Evolutionary conservation across 1,140 invertebrate species (phyloP).

Genomic region (Pinna nobilis): DNA sequence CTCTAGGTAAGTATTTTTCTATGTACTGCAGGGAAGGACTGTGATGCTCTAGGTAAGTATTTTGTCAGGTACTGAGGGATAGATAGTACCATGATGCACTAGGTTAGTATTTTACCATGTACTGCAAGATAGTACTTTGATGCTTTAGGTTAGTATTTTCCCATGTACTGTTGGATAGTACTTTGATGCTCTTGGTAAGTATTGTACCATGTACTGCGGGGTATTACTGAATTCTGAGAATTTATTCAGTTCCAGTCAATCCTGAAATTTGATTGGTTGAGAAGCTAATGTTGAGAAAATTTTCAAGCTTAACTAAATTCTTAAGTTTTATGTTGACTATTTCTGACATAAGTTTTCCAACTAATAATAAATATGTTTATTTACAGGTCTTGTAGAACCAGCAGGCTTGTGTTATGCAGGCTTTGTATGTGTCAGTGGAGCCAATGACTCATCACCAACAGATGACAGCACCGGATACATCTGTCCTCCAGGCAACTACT

Average conservation of each 20-base stretch:
- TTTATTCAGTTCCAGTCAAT: no score
- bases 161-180: no score
- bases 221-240: no score
- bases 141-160: conserved; percentile 50
- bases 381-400: conserved; percentile 63
- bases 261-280: no score
- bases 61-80: no score
- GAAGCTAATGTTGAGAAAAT: no score
- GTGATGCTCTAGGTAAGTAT: conserved; percentile 55
- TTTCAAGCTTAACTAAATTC: no score
- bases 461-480: conserved; percentile 63
- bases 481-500: conserved; percentile 66
- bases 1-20: conserved; percentile 50
- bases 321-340: no score
- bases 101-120: conserved; percentile 59
- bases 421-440: conserved; percentile 64
- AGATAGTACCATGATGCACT: no score
- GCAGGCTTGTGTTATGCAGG: conserved; percentile 62
- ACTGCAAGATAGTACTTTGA: conserved; percentile 63
- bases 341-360: no score
- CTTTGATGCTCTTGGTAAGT: not conserved
- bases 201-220: no score
- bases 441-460: conserved; percentile 57
- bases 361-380: not conserved
- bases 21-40: conserved; percentile 65